A percentile compares a stretch with the other conserved stretches of the same genome.
Conservation (phyloP, 2,113 vertebrate species). For the Synodontis membranacea region DNA sequence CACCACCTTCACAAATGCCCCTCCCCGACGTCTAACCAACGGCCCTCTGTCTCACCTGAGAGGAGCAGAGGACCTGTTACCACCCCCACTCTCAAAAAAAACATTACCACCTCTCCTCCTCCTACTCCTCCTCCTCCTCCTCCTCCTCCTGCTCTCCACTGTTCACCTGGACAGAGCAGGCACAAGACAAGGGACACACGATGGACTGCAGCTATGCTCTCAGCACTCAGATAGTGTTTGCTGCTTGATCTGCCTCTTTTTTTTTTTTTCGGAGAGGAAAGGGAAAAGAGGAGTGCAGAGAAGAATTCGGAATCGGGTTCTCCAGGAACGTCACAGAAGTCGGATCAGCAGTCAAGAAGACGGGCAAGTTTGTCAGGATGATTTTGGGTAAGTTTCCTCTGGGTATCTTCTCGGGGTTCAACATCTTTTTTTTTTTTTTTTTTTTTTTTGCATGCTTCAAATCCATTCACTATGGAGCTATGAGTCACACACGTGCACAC, state of each 20-base stretch:
- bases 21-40: constrained; percentile 48
- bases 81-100: constrained; percentile 14
- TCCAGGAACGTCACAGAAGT: constrained; percentile 53
- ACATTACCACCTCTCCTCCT: constrained; percentile 51
- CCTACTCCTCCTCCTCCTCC: constrained; percentile 37
- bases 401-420: neutral
- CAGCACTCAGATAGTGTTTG: constrained; percentile 60
- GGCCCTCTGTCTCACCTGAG: constrained; percentile 76
- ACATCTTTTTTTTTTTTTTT: too few relatives aligned
- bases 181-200: constrained; percentile 57
- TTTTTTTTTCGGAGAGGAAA: constrained; percentile 54
- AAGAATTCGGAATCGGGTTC: constrained; percentile 66
- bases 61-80: constrained; percentile 67
- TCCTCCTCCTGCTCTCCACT: constrained; percentile 47
- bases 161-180: constrained; percentile 74
- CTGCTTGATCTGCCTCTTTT: constrained; percentile 69
- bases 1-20: constrained; percentile 45
- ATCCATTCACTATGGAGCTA: neutral
- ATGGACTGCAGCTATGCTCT: constrained; percentile 62
- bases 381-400: constrained; percentile 75
- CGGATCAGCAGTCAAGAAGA: constrained; percentile 56
- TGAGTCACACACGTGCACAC: neutral
- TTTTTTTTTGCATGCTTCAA: neutral
- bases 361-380: constrained; percentile 66
- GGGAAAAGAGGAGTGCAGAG: constrained; percentile 53